Evolutionary conservation across 1,140 invertebrate genomes (phyloP), one percentile per base, ranked within the genome.

Genomic region (Brachionus sp.): DNA sequence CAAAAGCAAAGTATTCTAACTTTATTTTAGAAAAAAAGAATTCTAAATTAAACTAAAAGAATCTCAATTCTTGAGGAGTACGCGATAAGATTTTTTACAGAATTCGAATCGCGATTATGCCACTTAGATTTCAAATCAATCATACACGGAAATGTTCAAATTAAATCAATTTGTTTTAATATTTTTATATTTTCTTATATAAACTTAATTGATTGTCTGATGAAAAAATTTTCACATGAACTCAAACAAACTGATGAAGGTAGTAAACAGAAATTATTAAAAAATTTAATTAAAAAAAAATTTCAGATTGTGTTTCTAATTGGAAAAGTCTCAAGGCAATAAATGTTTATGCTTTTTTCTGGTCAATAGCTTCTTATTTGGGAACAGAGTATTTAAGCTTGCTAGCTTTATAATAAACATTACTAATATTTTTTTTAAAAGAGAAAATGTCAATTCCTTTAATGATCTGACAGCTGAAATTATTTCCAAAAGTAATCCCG

Each of bases 191-290:
- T 62, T 39, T 6, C 37, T 19, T 80, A 80, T 64, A 53, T 66
- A 9, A 80, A 80, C 35, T 80, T 80, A 29, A 29, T 80, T 25
- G 77, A 80, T 62, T 80, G 50, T 39, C 39, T 80, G 9, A 25
- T 80, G n/a, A 80, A 80, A 80, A 80, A 66, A 44, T 66, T 42
- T 42, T 7, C 9, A 1, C 9, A 16, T 44, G 77, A 80, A 62
- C 50, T 80, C 3, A 80, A 62, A n/a, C 35, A 80, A 44, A 29
- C 16, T 23, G 37, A 57, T 35, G 25, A 62, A 3, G 77, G 77
- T 80, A 62, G 6, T 5, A 3, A 0, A 3, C n/a, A 44, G 13
- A 75, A 9, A n/a, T 0, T 42, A 35, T 75, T 70, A 12, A 10
- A 75, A 25, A n/a, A 46, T 46, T 3, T 5, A 44, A 25, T 50